Evolutionary conservation across 2,113 vertebrate genomes (phyloP), one percentile per base, ranked within the genome.

Genomic region (Stigmatopora argus): DNA sequence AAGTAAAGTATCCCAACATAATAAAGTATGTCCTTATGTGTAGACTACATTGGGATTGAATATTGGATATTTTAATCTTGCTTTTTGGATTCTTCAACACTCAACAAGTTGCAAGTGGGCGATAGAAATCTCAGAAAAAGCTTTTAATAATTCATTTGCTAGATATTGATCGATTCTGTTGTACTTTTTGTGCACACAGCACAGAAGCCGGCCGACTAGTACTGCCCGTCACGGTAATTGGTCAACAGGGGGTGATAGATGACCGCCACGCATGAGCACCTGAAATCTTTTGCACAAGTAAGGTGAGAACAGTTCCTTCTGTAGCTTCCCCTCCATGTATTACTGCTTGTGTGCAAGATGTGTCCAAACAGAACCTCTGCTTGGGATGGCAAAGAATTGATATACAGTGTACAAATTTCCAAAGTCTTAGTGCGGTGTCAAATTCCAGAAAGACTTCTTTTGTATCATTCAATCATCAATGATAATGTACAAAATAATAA

Each of bases 101-200:
- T 53, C 55, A 75, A 70, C 76, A 80, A 73, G 73, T 75, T 84
- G 77, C 79, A 74, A 80, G 73, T 62, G 14, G 74, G 73, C 78
- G 78, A 85, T 87, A 80, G 81, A 86, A 88, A 82, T 77, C 76
- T 78, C 79, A 84, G 70, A 69, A 51, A n/a, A 26, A 47, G 70
- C 73, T 66, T 78, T 87, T 85, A 85, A 88, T 89, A 81, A 84
- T 87, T 79, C 82, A 89, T 82, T 84, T 80, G 65, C 68, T 67
- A 5, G 11, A 67, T 82, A 89, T 86, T n/a, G 79, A 84, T 74
- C 71, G 23, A 52, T 76, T 65, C 46, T 48, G 68, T 75, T 46
- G 51, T 38, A 49, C 65, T 80, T 73, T 65, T 60, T 73, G 64
- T 41, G 56, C 73, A 80, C 77, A 82, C 88, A 81, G 85, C 89